Base-by-base conservation (phyloP, 2,113 vertebrate genomes). In the Oceanites oceanicus region DNA sequence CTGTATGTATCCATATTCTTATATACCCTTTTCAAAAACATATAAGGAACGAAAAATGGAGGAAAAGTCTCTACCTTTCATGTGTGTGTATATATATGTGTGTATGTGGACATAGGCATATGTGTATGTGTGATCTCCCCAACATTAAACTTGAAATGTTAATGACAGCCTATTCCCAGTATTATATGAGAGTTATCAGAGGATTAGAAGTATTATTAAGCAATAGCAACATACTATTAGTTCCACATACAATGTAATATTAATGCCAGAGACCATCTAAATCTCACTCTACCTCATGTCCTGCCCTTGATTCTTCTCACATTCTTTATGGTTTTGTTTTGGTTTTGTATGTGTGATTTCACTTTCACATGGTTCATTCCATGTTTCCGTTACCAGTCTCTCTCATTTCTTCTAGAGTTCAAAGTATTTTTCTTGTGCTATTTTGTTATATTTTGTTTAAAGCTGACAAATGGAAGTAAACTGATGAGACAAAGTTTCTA, bases 51-150 rank as follows among this genome's bases (percentile, higher is more conserved):
- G 7, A 89, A 61, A 49, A 71, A 66, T 3, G 42, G 9, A 59
- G 9, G 20, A 72, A 52, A 72, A 50, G 13, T 27, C 14, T 86
- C 29, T 61, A 21, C 23, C 11, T 63, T 70, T 84, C 34, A 13
- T 61, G 4, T 40, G 5, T 58, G 5, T 49, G 8, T 27, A 11
- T 42, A 9, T 49, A 10, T 27, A 11, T 42, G 8, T 34, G 2
- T 40, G 7, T 47, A 36, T 61, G 27, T 44, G 27, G 36, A 21
- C 40, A 55, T 16, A 38, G 36, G 17, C 13, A 47, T 42, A 42
- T 12, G 1, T 10, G 1, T 6, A 0, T 26, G 23, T 67, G 29
- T 62, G n/a, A 89, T 47, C 13, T 7, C 13, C 9, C 6, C 22
- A 78, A 29, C 50, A 74, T 44, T 76, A 86, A 83, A 29, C 8